Base-by-base conservation (phyloP, 92 coral and sea anemone genomes). In the Siderastrea siderea region DNA sequence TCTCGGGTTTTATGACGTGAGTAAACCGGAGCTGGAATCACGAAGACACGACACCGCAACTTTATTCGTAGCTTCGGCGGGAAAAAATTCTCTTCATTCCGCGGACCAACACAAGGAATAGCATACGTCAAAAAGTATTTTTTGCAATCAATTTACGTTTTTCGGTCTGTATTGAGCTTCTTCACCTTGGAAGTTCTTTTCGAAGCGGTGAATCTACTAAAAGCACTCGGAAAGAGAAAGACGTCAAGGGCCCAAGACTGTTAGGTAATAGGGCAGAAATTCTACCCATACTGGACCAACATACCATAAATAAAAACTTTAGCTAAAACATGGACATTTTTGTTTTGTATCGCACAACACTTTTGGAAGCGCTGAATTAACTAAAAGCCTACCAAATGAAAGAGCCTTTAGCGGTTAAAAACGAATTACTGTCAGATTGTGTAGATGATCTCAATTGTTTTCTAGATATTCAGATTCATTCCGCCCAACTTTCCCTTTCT, bases 201-300 rank as follows among this genome's bases (percentile, higher is more conserved):
- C 6, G 66, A 47, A 7, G 74, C 78, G 62, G 78, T 38, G 44
- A 54, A 12, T 74, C 14, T 2, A 16, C 13, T 52, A 14, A 73
- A 9, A 50, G 44, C 44, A 17, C 45, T 74, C 62, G 47, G 62
- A 74, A 74, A 50, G 61, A 4, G 10, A 44, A 54, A 54, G 53
- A n/a, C 19, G 19, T 7, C 3, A 6, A 3, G 1, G 43, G 49
- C 10, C 62, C 12, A 7, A 16, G 59, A 38, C 7, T 26, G 57
- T 74, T 38, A 19, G 13, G 47, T n/a, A 5, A 48, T 49, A 47
- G 69, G 55, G 16, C 16, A 55, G 47, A 66, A 58, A 82, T 82
- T 70, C 86, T 17, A 70, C 10, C 68, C 47, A 82, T 81, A 82
- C 86, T 53, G 46, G 47, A 47, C 86, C 86, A 80, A 65, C 74